Percentiles rank a stretch among this genome's conserved stretches.
These are phyloP conservation scores for Nemoura dubitans DNA, from an alignment of 2,888 invertebrate genomes.

Conservation along the genomic window DNA sequence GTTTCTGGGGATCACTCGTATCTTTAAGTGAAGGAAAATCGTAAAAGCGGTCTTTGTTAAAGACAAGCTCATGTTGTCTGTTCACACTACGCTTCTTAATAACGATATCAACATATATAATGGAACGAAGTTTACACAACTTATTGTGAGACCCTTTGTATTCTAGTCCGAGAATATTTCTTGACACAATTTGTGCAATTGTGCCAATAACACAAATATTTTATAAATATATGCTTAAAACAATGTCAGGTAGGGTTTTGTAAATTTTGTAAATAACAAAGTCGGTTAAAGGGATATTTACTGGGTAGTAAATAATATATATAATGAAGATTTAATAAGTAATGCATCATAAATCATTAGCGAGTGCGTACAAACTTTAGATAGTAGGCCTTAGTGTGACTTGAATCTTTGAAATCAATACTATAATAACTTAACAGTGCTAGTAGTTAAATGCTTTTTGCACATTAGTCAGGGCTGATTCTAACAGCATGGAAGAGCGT, in stretches of 20 bases:
- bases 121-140: background rate
- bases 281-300: background rate
- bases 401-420: no score
- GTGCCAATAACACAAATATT: constrained; percentile 15
- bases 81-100: background rate
- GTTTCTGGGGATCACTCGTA: no score
- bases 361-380: background rate
- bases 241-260: background rate
- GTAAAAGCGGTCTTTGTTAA: background rate
- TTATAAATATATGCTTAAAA: background rate
- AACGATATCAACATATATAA: background rate
- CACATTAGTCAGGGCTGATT: background rate
- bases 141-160: background rate
- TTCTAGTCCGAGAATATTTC: constrained; percentile 23
- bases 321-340: background rate
- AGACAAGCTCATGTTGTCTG: background rate
- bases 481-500: background rate
- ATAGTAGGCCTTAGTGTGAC: background rate
- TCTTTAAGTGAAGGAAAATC: background rate
- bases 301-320: background rate
- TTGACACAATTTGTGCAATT: constrained; percentile 23
- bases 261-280: background rate
- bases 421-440: no score
- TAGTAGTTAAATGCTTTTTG: background rate
- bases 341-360: background rate